phyloP scores from a whole-genome alignment of 2,888 invertebrate genomes.

The Tricholauxania praeusta region DNA sequence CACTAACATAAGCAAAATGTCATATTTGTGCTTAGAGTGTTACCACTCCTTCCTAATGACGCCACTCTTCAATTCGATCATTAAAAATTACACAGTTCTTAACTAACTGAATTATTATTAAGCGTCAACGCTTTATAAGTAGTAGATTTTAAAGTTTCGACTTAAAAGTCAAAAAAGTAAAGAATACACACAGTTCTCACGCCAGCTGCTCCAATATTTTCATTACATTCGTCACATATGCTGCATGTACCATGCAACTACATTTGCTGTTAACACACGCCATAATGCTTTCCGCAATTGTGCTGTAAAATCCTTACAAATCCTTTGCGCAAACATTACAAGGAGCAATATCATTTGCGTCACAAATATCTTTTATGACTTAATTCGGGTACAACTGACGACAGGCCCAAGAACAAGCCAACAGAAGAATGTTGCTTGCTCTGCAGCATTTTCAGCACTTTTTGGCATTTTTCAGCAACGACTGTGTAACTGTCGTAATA shows the following conservation, averaged over 20 bases:
- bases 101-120: no score
- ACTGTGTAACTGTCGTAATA: background rate
- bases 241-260: background rate
- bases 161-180: no score
- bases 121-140: no score
- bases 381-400: slow-evolving; percentile 28
- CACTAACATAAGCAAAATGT: no score
- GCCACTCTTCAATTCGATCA: no score
- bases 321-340: slow-evolving; percentile 48
- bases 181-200: no score
- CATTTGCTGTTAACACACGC: background rate
- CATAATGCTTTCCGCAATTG: slow-evolving; percentile 39
- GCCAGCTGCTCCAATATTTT: no score
- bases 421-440: background rate
- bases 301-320: slow-evolving; percentile 45
- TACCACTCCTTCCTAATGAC: no score
- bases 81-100: no score
- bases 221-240: background rate
- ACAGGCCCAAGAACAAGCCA: background rate
- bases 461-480: background rate
- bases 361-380: slow-evolving; percentile 33
- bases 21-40: no score
- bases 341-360: slow-evolving; percentile 5
- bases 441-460: background rate
- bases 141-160: no score